Evolutionary conservation across 2,113 vertebrate genomes (phyloP), one percentile per base, ranked within the genome.

Genomic region (Morphnarchus princeps): DNA sequence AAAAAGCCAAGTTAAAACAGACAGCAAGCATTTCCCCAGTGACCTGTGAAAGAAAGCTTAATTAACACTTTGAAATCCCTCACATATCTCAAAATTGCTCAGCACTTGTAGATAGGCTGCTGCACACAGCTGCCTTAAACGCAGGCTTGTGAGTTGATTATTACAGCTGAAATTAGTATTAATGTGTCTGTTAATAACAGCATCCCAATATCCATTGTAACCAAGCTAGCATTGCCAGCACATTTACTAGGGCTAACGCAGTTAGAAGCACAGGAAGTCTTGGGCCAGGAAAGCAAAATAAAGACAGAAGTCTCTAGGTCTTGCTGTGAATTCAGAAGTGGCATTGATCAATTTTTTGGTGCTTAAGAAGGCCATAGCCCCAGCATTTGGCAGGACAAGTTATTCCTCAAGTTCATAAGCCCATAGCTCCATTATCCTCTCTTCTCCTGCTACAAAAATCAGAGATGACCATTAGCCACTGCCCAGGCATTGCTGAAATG

Each of bases 401-500:
- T 52, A 5, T 32, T 38, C 29, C 34, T 57, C 50, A 20, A 25
- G 24, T 3, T 17, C 8, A 3, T 8, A 54, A 66, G 4, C 24
- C 47, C 21, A 2, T 1, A 26, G 49, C 9, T 45, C 34, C 16
- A 0, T 18, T 6, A 3, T 5, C 10, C 34, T 10, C 34, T 0
- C 0, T 6, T 29, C 11, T 47, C 11, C 84, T 40, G 13, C 52
- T 54, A 13, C 57, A 63, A 6, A 31, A 16, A 3, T 2, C 52
- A 40, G 57, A 57, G 40, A 0, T 4, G 31, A 11, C 4, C 57
- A 15, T 38, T 25, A 40, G 52, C 50, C 22, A 2, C 16, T 6
- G 1, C 63, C 45, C 3, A 7, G 19, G 8, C 40, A 2, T 28
- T 12, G n/a, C 52, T 54, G 36, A 14, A 47, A 42, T 8, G 21